A percentile compares a stretch with the other conserved stretches of the same genome.
Evolutionary conservation across 2,888 invertebrate genomes (phyloP).

Genomic region (Ditula angustiorana): DNA sequence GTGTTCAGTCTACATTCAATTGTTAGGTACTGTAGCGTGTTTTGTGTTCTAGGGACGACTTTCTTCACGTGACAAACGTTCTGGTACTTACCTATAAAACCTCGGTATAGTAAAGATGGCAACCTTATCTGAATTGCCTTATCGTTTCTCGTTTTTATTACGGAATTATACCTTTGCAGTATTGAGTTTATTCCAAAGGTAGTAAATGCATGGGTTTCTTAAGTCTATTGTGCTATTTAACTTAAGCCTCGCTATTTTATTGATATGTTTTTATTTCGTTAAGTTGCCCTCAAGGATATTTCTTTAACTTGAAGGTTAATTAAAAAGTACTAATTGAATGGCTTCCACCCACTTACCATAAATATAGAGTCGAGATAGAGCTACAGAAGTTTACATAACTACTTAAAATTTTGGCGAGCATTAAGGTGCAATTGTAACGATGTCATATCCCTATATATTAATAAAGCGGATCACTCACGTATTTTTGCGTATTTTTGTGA

Average conservation of each 20-base stretch:
- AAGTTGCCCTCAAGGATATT: not conserved
- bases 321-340: too few relatives aligned
- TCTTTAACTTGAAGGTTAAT: not conserved
- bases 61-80: not conserved
- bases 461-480: too few relatives aligned
- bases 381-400: not conserved
- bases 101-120: too few relatives aligned
- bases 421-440: not conserved
- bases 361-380: not conserved
- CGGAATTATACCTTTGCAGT: not conserved
- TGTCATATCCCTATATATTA: too few relatives aligned
- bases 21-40: not conserved
- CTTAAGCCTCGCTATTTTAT: not conserved
- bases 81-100: not conserved
- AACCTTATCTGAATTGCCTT: not conserved
- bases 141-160: not conserved
- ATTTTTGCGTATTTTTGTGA: too few relatives aligned
- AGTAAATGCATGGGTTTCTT: not conserved
- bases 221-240: not conserved
- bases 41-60: not conserved
- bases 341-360: too few relatives aligned
- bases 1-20: constrained; percentile 20
- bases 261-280: not conserved
- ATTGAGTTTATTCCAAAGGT: not conserved
- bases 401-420: not conserved